phyloP scores from a whole-genome alignment of 2,888 invertebrate species.

The Charanyca ferruginea region DNA sequence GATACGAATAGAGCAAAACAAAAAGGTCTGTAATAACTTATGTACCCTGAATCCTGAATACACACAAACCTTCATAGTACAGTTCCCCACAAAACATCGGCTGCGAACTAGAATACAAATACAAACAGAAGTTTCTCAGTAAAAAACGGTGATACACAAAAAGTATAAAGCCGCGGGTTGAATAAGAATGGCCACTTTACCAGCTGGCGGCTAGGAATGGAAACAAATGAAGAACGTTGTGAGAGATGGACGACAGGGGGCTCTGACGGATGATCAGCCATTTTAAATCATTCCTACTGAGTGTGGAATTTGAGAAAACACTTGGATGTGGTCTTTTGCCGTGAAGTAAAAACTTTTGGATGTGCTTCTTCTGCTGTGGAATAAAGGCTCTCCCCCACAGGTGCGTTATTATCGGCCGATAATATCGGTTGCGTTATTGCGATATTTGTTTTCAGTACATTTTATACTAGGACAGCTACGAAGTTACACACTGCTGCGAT shows the following conservation, averaged over 20 bases:
- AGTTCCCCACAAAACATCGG: not conserved
- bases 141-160: slow-evolving; percentile 20
- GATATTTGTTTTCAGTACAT: too few species aligned
- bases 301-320: not conserved
- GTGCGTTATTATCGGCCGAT: too few species aligned
- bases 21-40: slow-evolving; percentile 1
- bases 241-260: slow-evolving; percentile 55
- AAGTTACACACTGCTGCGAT: too few species aligned
- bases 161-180: slow-evolving; percentile 30
- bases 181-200: slow-evolving; percentile 74
- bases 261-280: slow-evolving; percentile 27
- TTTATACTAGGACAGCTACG: too few species aligned
- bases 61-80: not conserved
- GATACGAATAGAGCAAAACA: not conserved
- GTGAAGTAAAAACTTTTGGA: too few species aligned
- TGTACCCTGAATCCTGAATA: not conserved
- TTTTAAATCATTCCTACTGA: slow-evolving; percentile 9
- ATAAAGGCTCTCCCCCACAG: too few species aligned
- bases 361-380: too few species aligned
- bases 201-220: slow-evolving; percentile 61
- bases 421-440: too few species aligned
- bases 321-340: not conserved
- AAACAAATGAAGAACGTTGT: slow-evolving; percentile 68
- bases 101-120: slow-evolving; percentile 11
- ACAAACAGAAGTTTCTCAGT: not conserved